A percentile compares a stretch with the other conserved stretches of the same genome.
These are phyloP conservation scores for Polypedilum vanderplanki DNA, from an alignment of 1,140 invertebrate species.

Conservation along the genomic window DNA sequence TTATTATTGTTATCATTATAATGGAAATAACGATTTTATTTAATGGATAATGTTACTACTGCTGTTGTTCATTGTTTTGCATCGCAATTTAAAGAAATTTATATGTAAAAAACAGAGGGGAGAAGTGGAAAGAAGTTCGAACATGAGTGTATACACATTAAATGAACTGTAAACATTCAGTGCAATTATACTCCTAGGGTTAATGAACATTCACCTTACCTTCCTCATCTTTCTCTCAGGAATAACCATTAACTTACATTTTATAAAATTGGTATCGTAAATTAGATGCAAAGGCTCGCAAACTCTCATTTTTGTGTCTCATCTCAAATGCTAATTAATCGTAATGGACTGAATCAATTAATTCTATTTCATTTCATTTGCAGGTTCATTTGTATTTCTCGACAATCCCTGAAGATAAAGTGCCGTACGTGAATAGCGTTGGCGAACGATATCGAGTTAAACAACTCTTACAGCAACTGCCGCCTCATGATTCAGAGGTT, in stretches of 20 bases:
- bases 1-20: slow-evolving; percentile 25
- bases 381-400: slow-evolving; percentile 97
- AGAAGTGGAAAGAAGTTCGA: neutral
- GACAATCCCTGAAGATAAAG: slow-evolving; percentile 89
- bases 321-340: too few species aligned
- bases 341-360: neutral
- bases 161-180: neutral
- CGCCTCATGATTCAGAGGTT: slow-evolving; percentile 90
- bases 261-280: slow-evolving; percentile 11
- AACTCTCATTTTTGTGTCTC: neutral
- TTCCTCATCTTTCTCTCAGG: neutral
- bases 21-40: neutral
- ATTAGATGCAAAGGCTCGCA: neutral
- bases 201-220: neutral
- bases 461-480: slow-evolving; percentile 90
- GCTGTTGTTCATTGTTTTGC: slow-evolving; percentile 9
- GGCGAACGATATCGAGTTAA: slow-evolving; percentile 92
- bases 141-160: neutral
- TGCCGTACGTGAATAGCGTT: slow-evolving; percentile 92
- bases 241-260: neutral
- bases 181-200: slow-evolving; percentile 22
- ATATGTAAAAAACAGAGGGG: neutral
- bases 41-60: slow-evolving; percentile 15
- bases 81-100: slow-evolving; percentile 1
- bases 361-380: slow-evolving; percentile 36